These are phyloP conservation scores for Stenichneumon culpator DNA, from an alignment of 2,888 invertebrate genomes.

Conservation along the genomic window DNA sequence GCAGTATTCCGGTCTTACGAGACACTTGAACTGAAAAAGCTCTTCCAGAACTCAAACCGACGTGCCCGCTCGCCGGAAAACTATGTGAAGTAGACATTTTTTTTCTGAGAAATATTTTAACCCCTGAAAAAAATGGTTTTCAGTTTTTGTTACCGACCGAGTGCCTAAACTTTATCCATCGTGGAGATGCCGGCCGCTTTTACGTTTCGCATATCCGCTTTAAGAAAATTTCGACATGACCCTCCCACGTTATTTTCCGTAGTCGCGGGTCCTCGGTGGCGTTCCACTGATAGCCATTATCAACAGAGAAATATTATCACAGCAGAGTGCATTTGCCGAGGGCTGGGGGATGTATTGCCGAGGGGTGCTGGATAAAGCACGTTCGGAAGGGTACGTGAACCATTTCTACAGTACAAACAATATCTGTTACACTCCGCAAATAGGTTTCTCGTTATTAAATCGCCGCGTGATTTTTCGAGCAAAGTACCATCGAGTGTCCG, in stretches of 20 bases:
- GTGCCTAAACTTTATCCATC: no score
- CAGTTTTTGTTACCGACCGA: no score
- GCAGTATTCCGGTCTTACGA: background rate
- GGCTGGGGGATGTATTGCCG: background rate
- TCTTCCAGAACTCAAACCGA: background rate
- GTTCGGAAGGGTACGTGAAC: background rate
- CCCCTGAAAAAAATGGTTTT: no score
- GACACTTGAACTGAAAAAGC: background rate
- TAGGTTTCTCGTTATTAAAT: constrained; percentile 9
- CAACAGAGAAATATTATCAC: constrained; percentile 14
- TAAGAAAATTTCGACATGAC: background rate
- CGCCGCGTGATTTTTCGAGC: constrained; percentile 7
- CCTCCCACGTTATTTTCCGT: background rate
- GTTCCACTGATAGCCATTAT: background rate
- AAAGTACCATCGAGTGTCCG: background rate
- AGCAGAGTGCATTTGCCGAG: constrained; percentile 12
- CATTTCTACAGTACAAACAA: background rate
- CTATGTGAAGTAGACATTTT: no score
- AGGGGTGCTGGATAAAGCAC: constrained; percentile 2
- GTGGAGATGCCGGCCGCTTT: background rate
- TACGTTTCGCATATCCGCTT: background rate
- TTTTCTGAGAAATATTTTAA: no score
- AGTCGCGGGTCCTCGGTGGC: background rate
- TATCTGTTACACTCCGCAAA: background rate
- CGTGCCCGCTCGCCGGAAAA: no score